Conservation (phyloP, 1,140 invertebrate species). For the Zaprionus nigranus region DNA sequence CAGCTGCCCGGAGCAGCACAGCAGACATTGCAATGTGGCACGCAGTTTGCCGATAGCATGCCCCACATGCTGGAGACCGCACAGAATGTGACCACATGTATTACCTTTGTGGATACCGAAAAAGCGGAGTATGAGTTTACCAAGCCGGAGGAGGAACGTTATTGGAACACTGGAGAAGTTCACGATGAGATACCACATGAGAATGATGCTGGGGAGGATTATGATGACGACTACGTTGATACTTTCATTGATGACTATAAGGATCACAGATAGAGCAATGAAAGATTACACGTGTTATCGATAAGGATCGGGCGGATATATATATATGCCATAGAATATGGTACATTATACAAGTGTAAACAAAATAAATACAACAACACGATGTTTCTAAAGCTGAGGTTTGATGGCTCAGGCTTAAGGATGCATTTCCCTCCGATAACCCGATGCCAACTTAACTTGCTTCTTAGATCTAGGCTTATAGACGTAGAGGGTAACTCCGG, state of each 20-base stretch:
- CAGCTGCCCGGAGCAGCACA: constrained; percentile 56
- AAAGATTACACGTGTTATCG: not conserved
- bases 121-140: constrained; percentile 64
- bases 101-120: constrained; percentile 54
- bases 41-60: constrained; percentile 51
- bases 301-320: not conserved
- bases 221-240: constrained; percentile 32
- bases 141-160: constrained; percentile 67
- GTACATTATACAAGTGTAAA: constrained; percentile 21
- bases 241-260: constrained; percentile 52
- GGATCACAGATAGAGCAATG: constrained; percentile 52
- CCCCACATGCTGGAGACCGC: constrained; percentile 69
- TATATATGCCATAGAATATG: constrained; percentile 1
- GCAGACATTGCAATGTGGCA: constrained; percentile 46
- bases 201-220: constrained; percentile 44
- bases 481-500: constrained; percentile 11
- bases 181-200: constrained; percentile 61
- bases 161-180: constrained; percentile 62
- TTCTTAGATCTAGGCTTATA: constrained; percentile 60
- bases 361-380: constrained; percentile 37
- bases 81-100: constrained; percentile 69
- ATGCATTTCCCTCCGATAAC: not conserved
- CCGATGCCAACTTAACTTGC: not conserved
- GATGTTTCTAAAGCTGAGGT: constrained; percentile 15
- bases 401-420: not conserved